A percentile compares a stretch with the other conserved stretches of the same genome.
phyloP scores from a whole-genome alignment of 2,888 invertebrate genomes.

The Sesamia inferens region DNA sequence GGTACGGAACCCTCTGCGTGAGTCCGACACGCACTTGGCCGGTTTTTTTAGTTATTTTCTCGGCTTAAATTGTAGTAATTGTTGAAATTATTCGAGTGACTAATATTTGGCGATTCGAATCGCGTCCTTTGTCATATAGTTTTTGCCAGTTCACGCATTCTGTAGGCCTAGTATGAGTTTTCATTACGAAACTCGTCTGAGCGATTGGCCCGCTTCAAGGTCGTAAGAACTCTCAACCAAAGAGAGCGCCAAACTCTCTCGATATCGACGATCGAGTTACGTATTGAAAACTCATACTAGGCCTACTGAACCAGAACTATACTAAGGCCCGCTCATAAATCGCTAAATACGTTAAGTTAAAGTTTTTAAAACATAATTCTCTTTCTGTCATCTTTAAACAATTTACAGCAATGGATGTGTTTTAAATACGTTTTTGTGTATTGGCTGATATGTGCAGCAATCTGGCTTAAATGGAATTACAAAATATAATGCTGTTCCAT shows the following conservation, averaged over 20 bases:
- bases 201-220: too few species aligned
- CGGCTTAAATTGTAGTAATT: not conserved
- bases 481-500: not conserved
- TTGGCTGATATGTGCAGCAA: not conserved
- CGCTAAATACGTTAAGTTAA: not conserved
- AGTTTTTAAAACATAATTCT: not conserved
- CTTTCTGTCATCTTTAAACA: not conserved
- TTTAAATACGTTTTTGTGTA: not conserved
- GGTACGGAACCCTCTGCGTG: too few species aligned
- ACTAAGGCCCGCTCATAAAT: not conserved
- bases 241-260: too few species aligned
- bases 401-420: not conserved
- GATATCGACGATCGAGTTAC: too few species aligned
- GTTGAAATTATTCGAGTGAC: not conserved
- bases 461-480: not conserved
- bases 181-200: too few species aligned
- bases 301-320: not conserved
- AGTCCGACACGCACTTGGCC: too few species aligned
- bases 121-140: not conserved
- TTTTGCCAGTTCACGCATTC: not conserved
- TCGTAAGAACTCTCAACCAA: too few species aligned
- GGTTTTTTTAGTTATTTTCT: not conserved
- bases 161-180: too few species aligned
- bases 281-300: too few species aligned
- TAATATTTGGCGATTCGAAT: not conserved